Base-by-base conservation (phyloP, 2,888 invertebrate species). In the Diachrysia chrysitis region DNA sequence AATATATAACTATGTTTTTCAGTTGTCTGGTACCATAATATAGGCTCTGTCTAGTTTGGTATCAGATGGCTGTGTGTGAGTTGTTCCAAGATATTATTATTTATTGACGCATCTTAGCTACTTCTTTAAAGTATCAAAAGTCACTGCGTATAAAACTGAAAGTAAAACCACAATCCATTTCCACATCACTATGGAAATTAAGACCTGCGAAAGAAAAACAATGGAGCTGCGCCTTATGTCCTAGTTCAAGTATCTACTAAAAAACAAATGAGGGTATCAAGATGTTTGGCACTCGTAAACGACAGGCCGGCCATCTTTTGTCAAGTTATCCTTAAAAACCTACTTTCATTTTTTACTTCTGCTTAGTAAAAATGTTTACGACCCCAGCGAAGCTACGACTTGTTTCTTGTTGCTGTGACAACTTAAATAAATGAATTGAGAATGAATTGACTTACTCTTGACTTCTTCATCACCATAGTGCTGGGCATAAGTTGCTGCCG, bases 241-340 rank as follows among this genome's bases (percentile, higher is more conserved):
- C 57, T 71, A 57, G 25, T 59, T 53, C 53, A 75, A 79, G 75
- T 75, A 46, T 60, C 66, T 54, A 74, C 72, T 79, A 67, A 79
- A 79, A 79, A 62, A 75, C 66, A 75, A 79, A 79, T 72, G 77
- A 79, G 70, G 79, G 72, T 73, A 69, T 60, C 62, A 67, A 74
- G 65, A 60, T 65, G 63, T 75, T 71, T 63, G 68, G 48, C 63
- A 66, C 65, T 75, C 69, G 63, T 75, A 72, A 79, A 72, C 35
- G 70, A 62, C 75, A 71, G 79, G 19, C 63, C 17, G 21, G 48
- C 29, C 55, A 55, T 76, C 62, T 74, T 71, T 63, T 67, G 61
- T 63, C 37, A 74, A 29, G 58, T 51, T 32, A 58, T 68, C 23
- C 57, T 70, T 73, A 58, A 63, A 55, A 75, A 59, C 42, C 63